Evolutionary conservation across 1,140 invertebrate species (phyloP).

Genomic region (Hetaerina americana): DNA sequence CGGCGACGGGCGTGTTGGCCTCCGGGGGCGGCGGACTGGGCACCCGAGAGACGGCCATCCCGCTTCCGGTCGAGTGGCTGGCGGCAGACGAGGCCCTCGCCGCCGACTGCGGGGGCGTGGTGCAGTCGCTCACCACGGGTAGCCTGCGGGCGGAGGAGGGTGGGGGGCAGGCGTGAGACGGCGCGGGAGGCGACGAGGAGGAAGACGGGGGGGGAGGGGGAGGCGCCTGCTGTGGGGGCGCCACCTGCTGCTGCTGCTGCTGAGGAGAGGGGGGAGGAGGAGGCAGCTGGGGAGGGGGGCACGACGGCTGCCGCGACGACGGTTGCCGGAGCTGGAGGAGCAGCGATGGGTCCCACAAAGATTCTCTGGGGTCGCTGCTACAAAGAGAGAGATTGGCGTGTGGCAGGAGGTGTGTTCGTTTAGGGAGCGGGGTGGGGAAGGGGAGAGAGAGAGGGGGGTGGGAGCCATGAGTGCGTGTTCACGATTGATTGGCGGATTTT

Average conservation of each 20-base stretch:
- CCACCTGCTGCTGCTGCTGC: neutral
- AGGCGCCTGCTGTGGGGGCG: neutral
- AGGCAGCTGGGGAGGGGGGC: neutral
- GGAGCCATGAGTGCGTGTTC: neutral
- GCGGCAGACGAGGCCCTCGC: slow-evolving; percentile 67
- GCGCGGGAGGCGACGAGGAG: neutral
- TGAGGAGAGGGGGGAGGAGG: neutral
- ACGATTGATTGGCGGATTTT: no score
- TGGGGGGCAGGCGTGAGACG: neutral
- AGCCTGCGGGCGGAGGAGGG: slow-evolving; percentile 36
- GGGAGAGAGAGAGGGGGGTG: neutral
- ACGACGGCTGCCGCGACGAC: neutral
- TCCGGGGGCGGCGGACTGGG: slow-evolving; percentile 79
- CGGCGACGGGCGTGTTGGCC: slow-evolving; percentile 83
- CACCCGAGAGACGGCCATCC: slow-evolving; percentile 81
- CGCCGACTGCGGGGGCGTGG: slow-evolving; percentile 29
- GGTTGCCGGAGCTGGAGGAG: neutral
- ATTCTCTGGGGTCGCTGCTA: neutral
- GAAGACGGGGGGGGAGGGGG: neutral
- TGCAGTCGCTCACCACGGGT: slow-evolving; percentile 71
- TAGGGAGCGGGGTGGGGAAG: neutral
- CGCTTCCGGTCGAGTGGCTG: slow-evolving; percentile 41
- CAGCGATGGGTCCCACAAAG: neutral
- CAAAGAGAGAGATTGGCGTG: neutral
- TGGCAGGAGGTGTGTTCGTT: no score